Base-by-base conservation (phyloP, 2,888 invertebrate species). In the Leptopterna dolabrata region DNA sequence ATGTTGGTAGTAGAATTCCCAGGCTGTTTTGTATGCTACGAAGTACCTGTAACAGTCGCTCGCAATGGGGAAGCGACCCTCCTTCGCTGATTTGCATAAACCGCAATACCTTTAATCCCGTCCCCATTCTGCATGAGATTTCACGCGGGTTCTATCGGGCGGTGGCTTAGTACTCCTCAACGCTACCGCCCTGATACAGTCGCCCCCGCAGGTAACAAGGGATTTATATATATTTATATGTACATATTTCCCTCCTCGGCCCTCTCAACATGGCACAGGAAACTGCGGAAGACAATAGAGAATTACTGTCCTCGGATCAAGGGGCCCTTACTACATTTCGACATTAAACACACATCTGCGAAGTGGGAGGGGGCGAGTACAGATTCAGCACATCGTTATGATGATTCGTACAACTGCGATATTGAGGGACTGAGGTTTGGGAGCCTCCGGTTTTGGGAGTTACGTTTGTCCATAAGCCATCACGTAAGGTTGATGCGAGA, bases 71-170 rank as follows among this genome's bases (percentile, higher is more conserved):
- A 36, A 36, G n/a, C 30, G n/a, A 30, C 36, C n/a, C 36, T n/a
- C n/a, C n/a, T n/a, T n/a, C 36, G 30, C n/a, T 78, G 41, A 78
- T 78, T 78, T 78, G 78, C 78, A 78, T 78, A 78, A 78, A 78
- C 78, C 78, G 78, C 78, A 78, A 45, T 78, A 78, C 45, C 78
- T 78, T 45, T 78, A 78, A 78, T 43, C 78, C 78, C 47, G 27
- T 19, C 78, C 78, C 78, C 19, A 45, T 45, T 78, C 78, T 78
- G 41, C 43, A 78, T 27, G 78, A 78, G 78, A 45, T 78, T 78
- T 45, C 41, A 78, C 45, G 45, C 19, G 14, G 30, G 36, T 43
- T 45, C 45, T 78, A 78, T 78, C 27, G 45, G 78, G 47, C 0
- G 30, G 36, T 19, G 73, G 36, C 36, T 19, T 76, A 76, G n/a